phyloP scores from a whole-genome alignment of 2,113 vertebrate species.

The Sinocyclocheilus grahami region DNA sequence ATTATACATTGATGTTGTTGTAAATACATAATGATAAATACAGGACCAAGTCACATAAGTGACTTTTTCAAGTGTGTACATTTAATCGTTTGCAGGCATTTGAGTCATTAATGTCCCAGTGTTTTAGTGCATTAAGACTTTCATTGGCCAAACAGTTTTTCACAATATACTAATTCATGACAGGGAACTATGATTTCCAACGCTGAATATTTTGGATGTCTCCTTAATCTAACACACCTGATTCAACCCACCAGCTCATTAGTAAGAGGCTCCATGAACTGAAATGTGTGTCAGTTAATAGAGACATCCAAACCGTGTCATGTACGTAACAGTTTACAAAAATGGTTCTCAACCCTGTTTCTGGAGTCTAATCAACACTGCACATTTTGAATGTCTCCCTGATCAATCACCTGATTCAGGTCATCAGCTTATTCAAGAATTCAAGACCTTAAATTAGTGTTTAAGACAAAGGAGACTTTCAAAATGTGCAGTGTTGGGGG shows the following conservation, averaged over 20 bases:
- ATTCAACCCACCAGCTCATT: not conserved
- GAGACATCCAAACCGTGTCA: conserved; percentile 1
- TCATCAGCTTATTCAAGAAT: not conserved
- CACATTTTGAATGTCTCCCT: not conserved
- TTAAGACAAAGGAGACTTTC: not conserved
- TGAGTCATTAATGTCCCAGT: not conserved
- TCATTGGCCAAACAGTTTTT: not conserved
- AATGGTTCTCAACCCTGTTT: not conserved
- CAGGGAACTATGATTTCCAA: not conserved
- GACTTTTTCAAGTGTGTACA: not conserved
- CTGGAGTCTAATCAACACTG: not conserved
- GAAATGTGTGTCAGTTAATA: not conserved
- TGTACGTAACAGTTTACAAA: not conserved
- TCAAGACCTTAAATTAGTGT: not conserved
- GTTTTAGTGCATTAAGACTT: not conserved
- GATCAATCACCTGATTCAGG: not conserved
- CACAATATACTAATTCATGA: not conserved
- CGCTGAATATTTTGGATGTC: not conserved
- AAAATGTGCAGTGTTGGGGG: not conserved
- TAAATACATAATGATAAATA: no score
- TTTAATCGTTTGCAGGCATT: not conserved
- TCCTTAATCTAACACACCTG: not conserved
- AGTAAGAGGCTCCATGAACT: not conserved
- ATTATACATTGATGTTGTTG: not conserved
- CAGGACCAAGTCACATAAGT: not conserved